phyloP scores from a whole-genome alignment of 2,113 vertebrate genomes.

The Gymnobelideus leadbeateri region DNA sequence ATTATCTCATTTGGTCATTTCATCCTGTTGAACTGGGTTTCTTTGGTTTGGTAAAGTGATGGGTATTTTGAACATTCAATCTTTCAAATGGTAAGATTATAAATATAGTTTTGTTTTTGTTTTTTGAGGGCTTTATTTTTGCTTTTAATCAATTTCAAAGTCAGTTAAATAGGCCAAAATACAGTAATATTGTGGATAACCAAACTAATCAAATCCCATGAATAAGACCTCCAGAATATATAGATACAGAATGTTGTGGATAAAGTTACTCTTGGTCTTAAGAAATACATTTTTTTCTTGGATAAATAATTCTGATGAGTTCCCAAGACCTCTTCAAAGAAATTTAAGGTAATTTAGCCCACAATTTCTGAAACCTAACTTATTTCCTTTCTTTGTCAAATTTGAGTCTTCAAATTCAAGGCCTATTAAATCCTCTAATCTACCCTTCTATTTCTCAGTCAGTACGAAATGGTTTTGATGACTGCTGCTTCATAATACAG shows the following conservation, averaged over 20 bases:
- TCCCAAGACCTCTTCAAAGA: background rate
- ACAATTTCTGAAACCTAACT: slow-evolving; percentile 30
- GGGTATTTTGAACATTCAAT: background rate
- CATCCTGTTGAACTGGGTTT: background rate
- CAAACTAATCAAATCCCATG: too few species aligned
- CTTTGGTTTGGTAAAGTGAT: background rate
- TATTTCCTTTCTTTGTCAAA: slow-evolving; percentile 15
- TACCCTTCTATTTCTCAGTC: too few species aligned
- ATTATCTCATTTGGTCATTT: background rate
- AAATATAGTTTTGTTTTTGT: background rate
- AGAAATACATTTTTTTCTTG: background rate
- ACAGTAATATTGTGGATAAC: background rate
- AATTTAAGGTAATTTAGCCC: background rate
- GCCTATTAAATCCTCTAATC: background rate
- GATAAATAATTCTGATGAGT: slow-evolving; percentile 29
- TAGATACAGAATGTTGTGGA: background rate
- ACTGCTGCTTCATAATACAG: too few species aligned
- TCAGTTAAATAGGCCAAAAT: background rate
- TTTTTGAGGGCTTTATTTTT: background rate
- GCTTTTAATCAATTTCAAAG: background rate
- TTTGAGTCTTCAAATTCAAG: slow-evolving; percentile 16
- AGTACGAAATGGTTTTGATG: too few species aligned
- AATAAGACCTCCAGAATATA: background rate
- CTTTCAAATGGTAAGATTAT: background rate
- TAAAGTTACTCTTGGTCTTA: background rate